Base-by-base conservation (phyloP, 2,797 vertebrate species). In the Heteromormyrus szaboi region DNA sequence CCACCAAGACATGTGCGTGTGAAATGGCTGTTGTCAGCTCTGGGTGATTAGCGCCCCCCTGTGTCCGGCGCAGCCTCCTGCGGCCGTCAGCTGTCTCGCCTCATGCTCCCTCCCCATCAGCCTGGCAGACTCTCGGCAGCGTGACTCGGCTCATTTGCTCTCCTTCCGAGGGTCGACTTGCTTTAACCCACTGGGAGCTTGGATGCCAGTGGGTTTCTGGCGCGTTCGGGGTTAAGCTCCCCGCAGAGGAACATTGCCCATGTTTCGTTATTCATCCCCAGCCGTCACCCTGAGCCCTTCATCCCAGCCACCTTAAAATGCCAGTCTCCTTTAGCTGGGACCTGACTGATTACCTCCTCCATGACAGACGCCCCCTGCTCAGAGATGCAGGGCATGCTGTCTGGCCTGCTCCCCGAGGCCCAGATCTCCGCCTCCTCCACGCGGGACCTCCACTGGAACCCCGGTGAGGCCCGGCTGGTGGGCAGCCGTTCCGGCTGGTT, bases 401-500 rank as follows among this genome's bases (percentile, higher is more conserved):
- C 98, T 0, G 98, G 98, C 50, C 97, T 98, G 91, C 97, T 99
- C 33, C 94, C 97, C 0, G 98, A 99, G 79, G 92, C 97, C 0
- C 98, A 99, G 96, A 99, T 99, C 95, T 97, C 97, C 0, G 96
- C 97, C 83, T 99, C 98, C 11, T 98, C 98, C 51, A 96, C 95
- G 89, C 94, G 97, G 81, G 97, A 98, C 89, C 96, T 98, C 76
- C 96, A 97, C 91, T 99, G 98, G 98, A 96, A 92, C 29, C 96
- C 98, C 0, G 95, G 96, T 1, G 92, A 95, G 0, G 97, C 98
- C 2, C 97, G 98, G 1, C 94, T 99, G 89, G 97, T 99, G 87
- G 98, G 98, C 92, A 98, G 98, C 91, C 97, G 97, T 86, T 98
- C 97, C 0, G 98, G 98, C 62, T 99, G 98, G 98, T 99, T 98